These are phyloP conservation scores for Ophiothrix spiculata DNA, from an alignment of 35 echinoderm and acorn worm genomes.

Conservation along the genomic window DNA sequence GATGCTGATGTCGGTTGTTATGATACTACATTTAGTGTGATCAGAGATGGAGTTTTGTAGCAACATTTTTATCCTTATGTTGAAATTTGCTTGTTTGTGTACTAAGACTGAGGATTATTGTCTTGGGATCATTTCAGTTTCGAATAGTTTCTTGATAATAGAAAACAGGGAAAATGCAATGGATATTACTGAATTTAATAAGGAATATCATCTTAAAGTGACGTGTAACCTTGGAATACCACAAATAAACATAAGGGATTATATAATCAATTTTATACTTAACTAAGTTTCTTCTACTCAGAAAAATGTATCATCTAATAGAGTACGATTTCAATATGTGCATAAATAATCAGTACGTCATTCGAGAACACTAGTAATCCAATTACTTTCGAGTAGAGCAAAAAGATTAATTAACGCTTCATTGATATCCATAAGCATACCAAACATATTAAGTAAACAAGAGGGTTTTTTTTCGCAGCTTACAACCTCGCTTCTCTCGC, in stretches of 20 bases:
- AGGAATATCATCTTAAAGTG: no score
- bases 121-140: no score
- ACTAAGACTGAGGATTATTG: no score
- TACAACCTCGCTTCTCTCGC: no score
- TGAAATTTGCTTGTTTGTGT: no score
- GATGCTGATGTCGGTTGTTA: no score
- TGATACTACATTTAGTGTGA: no score
- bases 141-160: no score
- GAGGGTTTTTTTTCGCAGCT: no score
- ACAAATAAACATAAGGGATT: neutral
- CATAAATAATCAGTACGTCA: neutral
- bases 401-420: slow-evolving; percentile 3
- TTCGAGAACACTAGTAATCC: neutral
- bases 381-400: neutral
- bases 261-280: neutral
- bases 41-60: no score
- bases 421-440: neutral
- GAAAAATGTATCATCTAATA: neutral
- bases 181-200: neutral
- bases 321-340: neutral
- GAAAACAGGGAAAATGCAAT: neutral
- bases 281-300: neutral
- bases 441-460: no score
- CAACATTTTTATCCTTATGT: no score
- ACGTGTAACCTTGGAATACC: neutral